Conservation (phyloP, 2,888 invertebrate species). For the Machimus atricapillus region DNA sequence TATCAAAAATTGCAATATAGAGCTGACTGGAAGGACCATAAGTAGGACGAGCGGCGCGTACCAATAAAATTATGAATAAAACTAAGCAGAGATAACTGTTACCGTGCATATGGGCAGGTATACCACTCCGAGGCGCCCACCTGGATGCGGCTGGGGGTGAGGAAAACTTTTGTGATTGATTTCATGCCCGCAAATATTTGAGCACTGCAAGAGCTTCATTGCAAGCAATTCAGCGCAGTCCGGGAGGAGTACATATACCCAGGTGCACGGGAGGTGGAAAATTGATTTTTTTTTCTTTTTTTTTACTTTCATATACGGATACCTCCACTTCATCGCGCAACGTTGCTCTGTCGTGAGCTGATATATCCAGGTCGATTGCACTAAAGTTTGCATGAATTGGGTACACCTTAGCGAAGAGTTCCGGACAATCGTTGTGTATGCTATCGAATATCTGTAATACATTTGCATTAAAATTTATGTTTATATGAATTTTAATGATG, state of each 20-base stretch:
- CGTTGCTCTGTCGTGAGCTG: slow-evolving; percentile 59
- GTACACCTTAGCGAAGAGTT: slow-evolving; percentile 65
- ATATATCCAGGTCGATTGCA: slow-evolving; percentile 63
- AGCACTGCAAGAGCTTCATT: slow-evolving; percentile 32
- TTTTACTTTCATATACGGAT: slow-evolving; percentile 50
- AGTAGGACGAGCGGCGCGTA: slow-evolving; percentile 31
- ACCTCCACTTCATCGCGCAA: slow-evolving; percentile 66
- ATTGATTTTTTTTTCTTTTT: slow-evolving; percentile 21
- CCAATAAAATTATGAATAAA: slow-evolving; percentile 41
- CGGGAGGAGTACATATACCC: not conserved
- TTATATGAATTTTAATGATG: not conserved
- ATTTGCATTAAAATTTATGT: not conserved
- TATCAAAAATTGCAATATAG: slow-evolving; percentile 23
- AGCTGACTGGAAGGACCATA: slow-evolving; percentile 1
- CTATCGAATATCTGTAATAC: slow-evolving; percentile 65
- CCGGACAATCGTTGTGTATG: slow-evolving; percentile 63
- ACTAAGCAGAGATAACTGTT: slow-evolving; percentile 27
- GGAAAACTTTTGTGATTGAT: slow-evolving; percentile 41
- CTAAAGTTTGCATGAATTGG: slow-evolving; percentile 66
- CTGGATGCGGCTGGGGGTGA: not conserved
- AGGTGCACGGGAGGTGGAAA: not conserved
- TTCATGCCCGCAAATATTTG: slow-evolving; percentile 43
- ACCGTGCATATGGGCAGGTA: slow-evolving; percentile 43
- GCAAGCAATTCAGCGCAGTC: not conserved
- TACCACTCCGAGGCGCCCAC: not conserved